These are phyloP conservation scores for Orchestia grillus DNA, from an alignment of 1,140 invertebrate species.

Conservation along the genomic window DNA sequence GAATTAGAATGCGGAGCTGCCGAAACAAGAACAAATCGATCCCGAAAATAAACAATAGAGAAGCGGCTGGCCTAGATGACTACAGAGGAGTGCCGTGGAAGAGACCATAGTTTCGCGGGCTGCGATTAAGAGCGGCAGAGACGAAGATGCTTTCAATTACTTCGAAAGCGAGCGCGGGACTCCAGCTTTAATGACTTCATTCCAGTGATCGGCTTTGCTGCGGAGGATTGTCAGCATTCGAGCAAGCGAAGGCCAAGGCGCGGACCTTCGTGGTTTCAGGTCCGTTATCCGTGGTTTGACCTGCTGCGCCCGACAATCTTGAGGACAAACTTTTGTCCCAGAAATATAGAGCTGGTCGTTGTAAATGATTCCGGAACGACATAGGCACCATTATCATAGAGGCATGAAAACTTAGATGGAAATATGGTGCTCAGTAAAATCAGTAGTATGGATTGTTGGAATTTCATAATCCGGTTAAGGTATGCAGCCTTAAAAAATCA, in stretches of 20 bases:
- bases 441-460: neutral
- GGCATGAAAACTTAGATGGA: neutral
- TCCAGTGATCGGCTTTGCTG: conserved; percentile 48
- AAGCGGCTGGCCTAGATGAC: conserved; percentile 3
- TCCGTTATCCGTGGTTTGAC: neutral
- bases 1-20: neutral
- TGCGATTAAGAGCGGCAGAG: conserved; percentile 24
- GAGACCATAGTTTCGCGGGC: neutral
- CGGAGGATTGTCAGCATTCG: neutral
- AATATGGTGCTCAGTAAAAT: neutral
- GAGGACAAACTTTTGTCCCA: neutral
- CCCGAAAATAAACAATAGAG: neutral
- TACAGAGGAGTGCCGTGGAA: neutral
- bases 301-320: neutral
- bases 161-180: neutral
- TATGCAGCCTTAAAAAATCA: neutral
- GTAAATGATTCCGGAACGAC: neutral
- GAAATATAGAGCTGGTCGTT: neutral
- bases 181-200: conserved; percentile 44
- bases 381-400: too few relatives aligned
- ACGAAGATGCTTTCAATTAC: conserved; percentile 40
- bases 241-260: neutral
- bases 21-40: neutral
- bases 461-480: neutral
- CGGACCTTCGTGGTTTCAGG: neutral